Evolutionary conservation across 2,113 vertebrate genomes (phyloP).

Genomic region (Epinephelus cyanopodus): DNA sequence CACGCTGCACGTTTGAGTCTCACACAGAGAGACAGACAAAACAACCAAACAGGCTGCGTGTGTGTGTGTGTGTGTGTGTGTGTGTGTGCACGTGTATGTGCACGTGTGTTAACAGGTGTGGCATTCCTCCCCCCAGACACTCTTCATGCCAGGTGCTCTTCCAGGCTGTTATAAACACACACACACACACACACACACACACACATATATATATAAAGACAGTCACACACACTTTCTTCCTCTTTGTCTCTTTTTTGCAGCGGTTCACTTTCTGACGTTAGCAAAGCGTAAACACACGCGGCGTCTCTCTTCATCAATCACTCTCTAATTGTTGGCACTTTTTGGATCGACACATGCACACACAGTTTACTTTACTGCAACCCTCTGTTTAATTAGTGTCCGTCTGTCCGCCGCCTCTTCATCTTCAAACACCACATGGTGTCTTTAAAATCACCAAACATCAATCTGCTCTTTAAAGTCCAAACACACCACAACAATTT

Average conservation of each 20-base stretch:
- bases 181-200: constrained; percentile 42
- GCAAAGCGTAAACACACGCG: constrained; percentile 4
- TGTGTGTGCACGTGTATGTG: constrained; percentile 12
- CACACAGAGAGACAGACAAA: background rate
- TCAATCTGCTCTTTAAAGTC: constrained; percentile 55
- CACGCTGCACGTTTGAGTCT: background rate
- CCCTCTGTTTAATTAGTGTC: constrained; percentile 58
- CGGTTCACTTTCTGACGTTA: constrained; percentile 10
- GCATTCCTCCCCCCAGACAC: background rate
- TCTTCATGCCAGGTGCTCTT: constrained; percentile 27
- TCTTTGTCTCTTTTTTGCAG: constrained; percentile 33
- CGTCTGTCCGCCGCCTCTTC: constrained; percentile 64
- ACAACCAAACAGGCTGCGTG: background rate
- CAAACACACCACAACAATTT: constrained; percentile 1
- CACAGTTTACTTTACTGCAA: constrained; percentile 39
- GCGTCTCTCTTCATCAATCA: constrained; percentile 31
- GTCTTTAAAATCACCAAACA: constrained; percentile 51
- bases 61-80: background rate
- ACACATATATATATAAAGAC: constrained; percentile 56
- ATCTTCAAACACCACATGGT: constrained; percentile 71
- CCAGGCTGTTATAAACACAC: constrained; percentile 43
- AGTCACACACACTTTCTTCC: constrained; percentile 53
- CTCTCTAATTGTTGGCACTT: constrained; percentile 38
- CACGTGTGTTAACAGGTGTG: constrained; percentile 40
- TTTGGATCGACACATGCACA: constrained; percentile 48